Evolutionary conservation across 2,113 vertebrate genomes (phyloP).

Genomic region (Propithecus coquereli): DNA sequence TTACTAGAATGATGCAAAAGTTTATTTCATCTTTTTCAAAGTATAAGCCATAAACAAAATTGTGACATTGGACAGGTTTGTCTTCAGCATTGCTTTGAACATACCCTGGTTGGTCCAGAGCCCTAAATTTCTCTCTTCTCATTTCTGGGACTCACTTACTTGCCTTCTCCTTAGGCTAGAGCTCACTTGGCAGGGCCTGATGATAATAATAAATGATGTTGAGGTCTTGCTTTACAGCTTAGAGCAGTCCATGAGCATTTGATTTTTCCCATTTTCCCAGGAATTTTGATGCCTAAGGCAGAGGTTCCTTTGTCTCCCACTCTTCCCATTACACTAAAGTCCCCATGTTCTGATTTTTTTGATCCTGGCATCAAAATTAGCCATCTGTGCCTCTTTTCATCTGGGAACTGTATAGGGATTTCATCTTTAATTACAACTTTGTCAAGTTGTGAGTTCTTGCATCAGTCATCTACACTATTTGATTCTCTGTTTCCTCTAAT

Average conservation of each 20-base stretch:
- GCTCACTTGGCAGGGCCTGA: not conserved
- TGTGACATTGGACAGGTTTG: not conserved
- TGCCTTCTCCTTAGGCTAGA: not conserved
- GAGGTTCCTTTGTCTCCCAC: not conserved
- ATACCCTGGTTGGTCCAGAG: not conserved
- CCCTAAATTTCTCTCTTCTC: not conserved
- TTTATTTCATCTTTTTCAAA: not conserved
- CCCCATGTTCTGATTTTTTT: not conserved
- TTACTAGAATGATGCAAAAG: not conserved
- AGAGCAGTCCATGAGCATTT: rapidly evolving
- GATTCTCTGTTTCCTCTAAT: not conserved
- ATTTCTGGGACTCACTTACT: not conserved
- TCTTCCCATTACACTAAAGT: not conserved
- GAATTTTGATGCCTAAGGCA: not conserved
- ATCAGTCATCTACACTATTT: not conserved
- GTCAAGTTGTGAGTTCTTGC: not conserved
- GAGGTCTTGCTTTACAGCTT: not conserved
- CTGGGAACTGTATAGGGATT: not conserved
- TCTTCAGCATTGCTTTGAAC: not conserved
- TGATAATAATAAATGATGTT: too few relatives aligned
- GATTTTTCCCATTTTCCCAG: not conserved
- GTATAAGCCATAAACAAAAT: not conserved
- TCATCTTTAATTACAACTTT: not conserved
- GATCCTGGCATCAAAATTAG: not conserved
- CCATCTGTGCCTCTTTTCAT: not conserved